Evolutionary conservation across 2,888 invertebrate genomes (phyloP), one percentile per base, ranked within the genome.

Genomic region (Plusia festucae): DNA sequence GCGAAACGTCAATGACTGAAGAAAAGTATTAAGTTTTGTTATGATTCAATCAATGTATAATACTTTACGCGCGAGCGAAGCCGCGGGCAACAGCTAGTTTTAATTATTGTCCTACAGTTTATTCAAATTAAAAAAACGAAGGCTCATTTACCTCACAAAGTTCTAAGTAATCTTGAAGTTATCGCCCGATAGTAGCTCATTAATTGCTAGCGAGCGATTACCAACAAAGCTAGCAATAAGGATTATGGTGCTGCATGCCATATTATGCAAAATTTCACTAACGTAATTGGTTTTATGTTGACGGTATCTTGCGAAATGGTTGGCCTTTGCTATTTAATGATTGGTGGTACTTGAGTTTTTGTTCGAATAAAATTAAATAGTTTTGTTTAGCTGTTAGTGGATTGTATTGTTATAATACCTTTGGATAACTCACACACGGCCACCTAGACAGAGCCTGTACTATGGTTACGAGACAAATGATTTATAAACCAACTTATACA

Each of bases 181-280:
- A 71, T 65, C 54, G 61, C 55, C 20, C 27, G 73, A 76, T 76
- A 59, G 40, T 9, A 44, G 55, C 30, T 49, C 53, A 77, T 77
- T 73, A 77, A 73, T 73, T 67, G 59, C 68, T 9, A 24, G 49
- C 40, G 13, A 9, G 11, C 52, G 66, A 58, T 73, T 73, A 60
- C 52, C 30, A 60, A 76, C 30, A 73, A 67, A 53, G 67, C 27
- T 61, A 59, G 61, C 68, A 77, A 77, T 77, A 67, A 62, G 53
- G 40, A 44, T 22, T 53, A 72, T 56, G 44, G 61, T 22, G 20
- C 56, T 76, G 61, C 77, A 73, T 67, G 77, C 61, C 44, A 20
- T 51, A 65, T 62, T 78, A 65, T 74, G 69, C 65, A 60, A 78
- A 78, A 49, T 53, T 52, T 27, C 69, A 65, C 55, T 58, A 58